Conservation (phyloP, 2,888 invertebrate genomes). For the Melanostoma scalare region DNA sequence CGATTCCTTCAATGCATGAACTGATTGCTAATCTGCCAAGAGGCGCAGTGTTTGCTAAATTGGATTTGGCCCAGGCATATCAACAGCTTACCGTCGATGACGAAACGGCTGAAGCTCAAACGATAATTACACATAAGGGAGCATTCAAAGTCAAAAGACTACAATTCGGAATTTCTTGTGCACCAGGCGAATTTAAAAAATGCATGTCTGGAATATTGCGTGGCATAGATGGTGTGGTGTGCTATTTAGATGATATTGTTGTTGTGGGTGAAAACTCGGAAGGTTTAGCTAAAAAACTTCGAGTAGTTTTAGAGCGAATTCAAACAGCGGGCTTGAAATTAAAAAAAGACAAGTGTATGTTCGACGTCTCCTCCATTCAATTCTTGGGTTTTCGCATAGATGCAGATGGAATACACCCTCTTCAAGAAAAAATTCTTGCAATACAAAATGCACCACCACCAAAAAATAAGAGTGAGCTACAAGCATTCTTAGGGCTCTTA, state of each 20-base stretch:
- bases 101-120: conserved; percentile 10
- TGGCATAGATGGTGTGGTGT: conserved; percentile 28
- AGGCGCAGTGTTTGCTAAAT: conserved; percentile 76
- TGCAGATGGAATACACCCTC: conserved; percentile 52
- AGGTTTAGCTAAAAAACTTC: conserved; percentile 39
- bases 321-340: conserved; percentile 36
- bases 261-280: conserved; percentile 51
- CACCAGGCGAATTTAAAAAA: conserved; percentile 61
- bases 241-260: conserved; percentile 64
- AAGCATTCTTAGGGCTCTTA: conserved; percentile 57
- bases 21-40: conserved; percentile 69
- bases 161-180: conserved; percentile 74
- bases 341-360: conserved; percentile 55
- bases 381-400: conserved; percentile 63
- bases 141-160: conserved; percentile 74
- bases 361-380: conserved; percentile 47
- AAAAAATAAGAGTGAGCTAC: conserved; percentile 30
- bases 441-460: conserved; percentile 17
- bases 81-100: conserved; percentile 75
- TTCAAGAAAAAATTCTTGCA: conserved; percentile 36
- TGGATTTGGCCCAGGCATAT: conserved; percentile 77
- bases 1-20: too few relatives aligned
- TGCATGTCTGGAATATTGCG: conserved; percentile 10
- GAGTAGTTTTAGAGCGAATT: conserved; percentile 37
- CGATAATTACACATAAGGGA: neutral